Evolutionary conservation across 2,113 vertebrate species (phyloP), one percentile per base, ranked within the genome.

Genomic region (Pterocles orientalis): DNA sequence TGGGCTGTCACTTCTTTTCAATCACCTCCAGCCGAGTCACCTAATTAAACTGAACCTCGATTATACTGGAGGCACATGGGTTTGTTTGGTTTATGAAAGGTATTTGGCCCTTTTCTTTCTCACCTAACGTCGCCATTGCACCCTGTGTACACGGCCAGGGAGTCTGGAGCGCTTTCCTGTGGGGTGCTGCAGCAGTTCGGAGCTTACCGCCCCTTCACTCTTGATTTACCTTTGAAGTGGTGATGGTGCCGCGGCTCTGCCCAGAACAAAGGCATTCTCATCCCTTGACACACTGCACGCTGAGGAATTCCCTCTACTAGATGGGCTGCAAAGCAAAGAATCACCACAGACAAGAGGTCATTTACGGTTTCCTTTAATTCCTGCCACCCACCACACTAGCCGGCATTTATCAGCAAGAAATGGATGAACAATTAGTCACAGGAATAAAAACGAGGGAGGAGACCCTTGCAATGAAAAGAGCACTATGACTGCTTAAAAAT

Each of bases 211-310:
- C 28, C 0, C 0, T 47, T 29, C 45, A 6, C 33, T 72, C 62
- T 23, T 43, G 3, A 15, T 4, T 7, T 33, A 85, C 34, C 56
- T 95, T 86, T 86, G 73, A 94, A 94, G 89, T 85, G 70, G 70
- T 50, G 61, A 14, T 47, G 62, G 57, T 51, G 66, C 70, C 76
- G 25, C 6, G 7, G 31, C 51, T 82, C 57, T 50, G 16, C 62
- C 33, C 66, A 89, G 84, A 94, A 88, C 66, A 87, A 85, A 91
- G 91, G 41, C 77, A 87, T 90, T 95, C 65, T 79, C 89, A 85
- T 60, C 83, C 54, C 70, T 43, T 79, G 50, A 91, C 82, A 56
- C 48, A 9, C 29, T 18, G 57, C 60, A 60, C 4, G 0, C 82
- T 2, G 7, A 88, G 58, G 75, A 87, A 86, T 85, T 79, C 34